Conservation (phyloP, 2,113 vertebrate species). For the Silurus asotus region DNA sequence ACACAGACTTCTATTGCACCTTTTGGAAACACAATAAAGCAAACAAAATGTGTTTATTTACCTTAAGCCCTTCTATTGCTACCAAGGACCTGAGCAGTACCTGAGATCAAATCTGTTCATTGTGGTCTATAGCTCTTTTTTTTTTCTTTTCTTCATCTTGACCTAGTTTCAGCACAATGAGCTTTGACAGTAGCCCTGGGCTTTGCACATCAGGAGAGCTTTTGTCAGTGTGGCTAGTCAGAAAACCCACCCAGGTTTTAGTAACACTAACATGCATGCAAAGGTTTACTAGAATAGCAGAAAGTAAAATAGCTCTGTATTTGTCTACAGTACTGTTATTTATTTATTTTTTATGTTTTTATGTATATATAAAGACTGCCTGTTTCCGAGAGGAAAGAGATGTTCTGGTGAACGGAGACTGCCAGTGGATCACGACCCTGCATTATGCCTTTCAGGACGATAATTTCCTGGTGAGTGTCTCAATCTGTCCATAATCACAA, state of each 20-base stretch:
- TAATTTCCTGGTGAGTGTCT: constrained; percentile 84
- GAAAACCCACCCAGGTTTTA: constrained; percentile 50
- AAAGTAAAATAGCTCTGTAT: not conserved
- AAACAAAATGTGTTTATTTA: not conserved
- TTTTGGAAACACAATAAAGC: not conserved
- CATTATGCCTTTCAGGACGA: constrained; percentile 98
- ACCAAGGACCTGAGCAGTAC: not conserved
- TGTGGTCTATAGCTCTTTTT: not conserved
- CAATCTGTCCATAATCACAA: not conserved
- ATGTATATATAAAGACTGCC: constrained; percentile 77
- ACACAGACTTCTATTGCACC: not conserved
- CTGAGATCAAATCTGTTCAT: not conserved
- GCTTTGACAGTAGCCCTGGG: constrained; percentile 62
- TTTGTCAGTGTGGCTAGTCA: constrained; percentile 47
- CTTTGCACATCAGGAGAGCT: constrained; percentile 50
- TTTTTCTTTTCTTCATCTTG: constrained; percentile 36
- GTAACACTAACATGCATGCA: not conserved
- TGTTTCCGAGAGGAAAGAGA: constrained; percentile 95
- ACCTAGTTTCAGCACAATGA: constrained; percentile 60
- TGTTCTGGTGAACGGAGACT: constrained; percentile 93
- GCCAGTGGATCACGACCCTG: constrained; percentile 94
- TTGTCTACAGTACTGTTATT: no score
- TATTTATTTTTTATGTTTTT: no score
- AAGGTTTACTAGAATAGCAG: not conserved
- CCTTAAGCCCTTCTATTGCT: not conserved